These are phyloP conservation scores for Luehdorfia chinensis DNA, from an alignment of 1,140 invertebrate species.

Conservation along the genomic window DNA sequence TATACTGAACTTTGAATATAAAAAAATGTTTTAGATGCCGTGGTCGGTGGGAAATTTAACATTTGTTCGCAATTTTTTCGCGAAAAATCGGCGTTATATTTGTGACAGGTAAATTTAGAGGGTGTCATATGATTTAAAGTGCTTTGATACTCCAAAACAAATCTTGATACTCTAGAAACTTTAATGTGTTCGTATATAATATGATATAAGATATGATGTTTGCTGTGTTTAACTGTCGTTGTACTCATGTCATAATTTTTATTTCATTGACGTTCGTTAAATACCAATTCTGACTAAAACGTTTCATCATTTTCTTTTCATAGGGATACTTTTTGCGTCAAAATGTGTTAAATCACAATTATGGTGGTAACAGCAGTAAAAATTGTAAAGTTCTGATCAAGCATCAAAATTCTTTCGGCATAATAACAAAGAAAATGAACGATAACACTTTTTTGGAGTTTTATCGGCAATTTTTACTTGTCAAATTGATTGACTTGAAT, in stretches of 20 bases:
- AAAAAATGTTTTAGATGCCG: conserved; percentile 6
- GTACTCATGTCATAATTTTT: too few relatives aligned
- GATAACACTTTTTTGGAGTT: conserved; percentile 2
- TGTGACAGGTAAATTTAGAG: conserved; percentile 51
- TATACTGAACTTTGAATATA: too few relatives aligned
- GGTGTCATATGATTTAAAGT: conserved; percentile 34
- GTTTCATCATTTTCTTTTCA: too few relatives aligned
- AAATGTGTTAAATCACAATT: too few relatives aligned
- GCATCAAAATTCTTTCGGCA: conserved; percentile 22
- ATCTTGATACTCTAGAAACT: conserved; percentile 13
- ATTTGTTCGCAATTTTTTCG: conserved; percentile 42
- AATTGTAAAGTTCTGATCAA: conserved; percentile 8
- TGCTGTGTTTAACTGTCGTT: too few relatives aligned
- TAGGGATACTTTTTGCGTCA: too few relatives aligned
- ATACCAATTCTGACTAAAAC: too few relatives aligned
- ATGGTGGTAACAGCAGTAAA: too few relatives aligned
- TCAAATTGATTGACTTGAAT: conserved; percentile 24
- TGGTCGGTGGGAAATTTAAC: conserved; percentile 44
- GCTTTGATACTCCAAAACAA: neutral
- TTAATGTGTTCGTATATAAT: too few relatives aligned
- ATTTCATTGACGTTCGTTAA: too few relatives aligned
- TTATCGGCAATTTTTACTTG: conserved; percentile 12
- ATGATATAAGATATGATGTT: too few relatives aligned
- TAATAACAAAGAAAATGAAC: too few relatives aligned
- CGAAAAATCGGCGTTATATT: conserved; percentile 33